Percentiles rank a stretch among this genome's conserved stretches.
These are phyloP conservation scores for Eilema depressum DNA, from an alignment of 2,888 invertebrate species.

Conservation along the genomic window DNA sequence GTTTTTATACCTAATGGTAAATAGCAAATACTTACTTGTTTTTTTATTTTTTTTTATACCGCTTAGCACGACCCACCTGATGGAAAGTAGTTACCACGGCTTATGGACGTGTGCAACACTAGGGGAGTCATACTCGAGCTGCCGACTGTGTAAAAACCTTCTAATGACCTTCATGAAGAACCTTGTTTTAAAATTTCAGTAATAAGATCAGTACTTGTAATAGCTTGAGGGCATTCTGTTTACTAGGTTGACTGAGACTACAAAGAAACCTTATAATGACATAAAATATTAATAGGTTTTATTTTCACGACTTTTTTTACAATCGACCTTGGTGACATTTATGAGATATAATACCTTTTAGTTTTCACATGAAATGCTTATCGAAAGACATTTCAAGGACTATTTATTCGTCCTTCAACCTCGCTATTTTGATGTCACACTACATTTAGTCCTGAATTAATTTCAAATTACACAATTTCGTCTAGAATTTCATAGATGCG, in stretches of 20 bases:
- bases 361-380: neutral
- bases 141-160: no score
- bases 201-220: neutral
- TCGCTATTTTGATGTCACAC: neutral
- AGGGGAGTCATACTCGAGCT: no score
- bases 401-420: neutral
- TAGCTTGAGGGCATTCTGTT: neutral
- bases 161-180: no score
- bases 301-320: neutral
- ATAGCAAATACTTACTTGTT: no score
- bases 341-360: neutral
- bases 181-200: no score
- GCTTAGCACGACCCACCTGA: no score
- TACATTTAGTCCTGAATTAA: neutral
- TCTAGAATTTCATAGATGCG: neutral
- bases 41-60: no score
- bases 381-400: neutral
- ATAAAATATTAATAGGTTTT: neutral
- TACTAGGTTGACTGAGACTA: neutral
- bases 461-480: neutral
- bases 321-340: conserved; percentile 14
- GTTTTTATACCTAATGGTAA: no score
- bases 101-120: no score
- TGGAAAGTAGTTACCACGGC: no score
- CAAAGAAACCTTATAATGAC: neutral